phyloP scores from a whole-genome alignment of 1,140 invertebrate genomes.

The Brachionus rubens region DNA sequence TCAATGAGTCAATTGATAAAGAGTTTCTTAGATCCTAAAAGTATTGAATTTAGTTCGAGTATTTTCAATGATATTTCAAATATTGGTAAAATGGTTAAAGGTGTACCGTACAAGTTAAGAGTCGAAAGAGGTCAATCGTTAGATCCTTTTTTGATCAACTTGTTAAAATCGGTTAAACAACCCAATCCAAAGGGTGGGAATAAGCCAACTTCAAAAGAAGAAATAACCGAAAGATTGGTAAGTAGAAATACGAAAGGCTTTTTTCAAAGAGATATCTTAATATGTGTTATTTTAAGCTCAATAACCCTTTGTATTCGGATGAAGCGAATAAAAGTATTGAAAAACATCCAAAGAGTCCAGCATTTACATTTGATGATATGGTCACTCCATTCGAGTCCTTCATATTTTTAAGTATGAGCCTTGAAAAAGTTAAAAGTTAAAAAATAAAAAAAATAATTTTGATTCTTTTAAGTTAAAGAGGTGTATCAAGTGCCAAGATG shows the following conservation, averaged over 20 bases:
- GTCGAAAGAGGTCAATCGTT: slow-evolving; percentile 40
- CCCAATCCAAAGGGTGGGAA: not conserved
- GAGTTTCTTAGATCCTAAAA: slow-evolving; percentile 36
- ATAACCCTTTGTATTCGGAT: not conserved
- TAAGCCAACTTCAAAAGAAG: not conserved
- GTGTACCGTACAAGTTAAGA: slow-evolving; percentile 36
- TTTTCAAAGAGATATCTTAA: too few species aligned
- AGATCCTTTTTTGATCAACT: slow-evolving; percentile 23
- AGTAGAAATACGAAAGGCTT: too few species aligned
- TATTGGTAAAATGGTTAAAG: slow-evolving; percentile 45
- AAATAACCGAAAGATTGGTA: not conserved
- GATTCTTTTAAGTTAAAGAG: not conserved
- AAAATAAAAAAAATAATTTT: not conserved
- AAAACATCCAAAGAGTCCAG: not conserved
- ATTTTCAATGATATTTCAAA: slow-evolving; percentile 41
- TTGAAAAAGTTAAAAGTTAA: not conserved
- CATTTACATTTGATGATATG: not conserved
- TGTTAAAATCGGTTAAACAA: slow-evolving; percentile 10
- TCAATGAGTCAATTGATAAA: slow-evolving; percentile 38
- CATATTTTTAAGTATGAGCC: slow-evolving; percentile 21
- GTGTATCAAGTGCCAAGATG: not conserved
- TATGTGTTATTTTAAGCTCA: too few species aligned
- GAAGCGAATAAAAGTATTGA: not conserved
- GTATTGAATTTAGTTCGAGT: slow-evolving; percentile 43
- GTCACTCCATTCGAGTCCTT: slow-evolving; percentile 9